Base-by-base conservation (phyloP, 2,113 vertebrate species). In the Hydrochoerus hydrochaeris region DNA sequence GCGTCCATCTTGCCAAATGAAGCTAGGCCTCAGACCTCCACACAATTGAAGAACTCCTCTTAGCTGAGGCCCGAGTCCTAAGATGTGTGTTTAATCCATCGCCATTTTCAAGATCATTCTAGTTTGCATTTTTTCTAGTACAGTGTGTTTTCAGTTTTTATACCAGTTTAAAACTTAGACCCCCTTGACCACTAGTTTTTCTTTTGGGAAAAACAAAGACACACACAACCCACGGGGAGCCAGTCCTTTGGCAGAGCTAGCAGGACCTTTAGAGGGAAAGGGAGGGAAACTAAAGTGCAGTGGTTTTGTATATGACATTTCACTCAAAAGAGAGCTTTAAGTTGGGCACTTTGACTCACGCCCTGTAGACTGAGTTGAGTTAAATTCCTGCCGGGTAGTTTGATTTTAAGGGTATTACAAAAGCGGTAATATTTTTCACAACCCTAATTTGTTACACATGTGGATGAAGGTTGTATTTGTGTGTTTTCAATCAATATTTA, bases 1-100 rank as follows among this genome's bases (percentile, higher is more conserved):
- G 97, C 98, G 97, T 98, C 97, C 96, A 98, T 98, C 95, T 98
- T 98, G 97, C 96, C 98, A 97, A 98, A 98, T 98, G 98, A 99
- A 54, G 98, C 98, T 98, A 97, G 98, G 98, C 98, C 98, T 98
- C 85, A 98, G 98, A 98, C 97, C 97, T 95, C 82, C 73, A 38
- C 19, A 96, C 97, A 98, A 97, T 98, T 98, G 97, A 96, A 98
- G 97, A 98, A 97, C 94, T 88, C 30, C 35, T 95, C 82, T 97
- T 97, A 75, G 81, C 67, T 84, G 92, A 98, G 38, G 30, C 63
- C 19, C 17, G 41, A 81, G 41, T 97, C 96, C 94, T 90, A 83
- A 96, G 97, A 97, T 82, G 85, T 91, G 71, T 97, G 97, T 95
- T 97, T 98, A 90, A 96, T 41, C 11, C 35, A 14, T n/a, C 83